A percentile compares a stretch with the other conserved stretches of the same genome.
phyloP scores from a whole-genome alignment of 37 sponge, comb jelly and placozoan species.

The Aplysina aerophoba region DNA sequence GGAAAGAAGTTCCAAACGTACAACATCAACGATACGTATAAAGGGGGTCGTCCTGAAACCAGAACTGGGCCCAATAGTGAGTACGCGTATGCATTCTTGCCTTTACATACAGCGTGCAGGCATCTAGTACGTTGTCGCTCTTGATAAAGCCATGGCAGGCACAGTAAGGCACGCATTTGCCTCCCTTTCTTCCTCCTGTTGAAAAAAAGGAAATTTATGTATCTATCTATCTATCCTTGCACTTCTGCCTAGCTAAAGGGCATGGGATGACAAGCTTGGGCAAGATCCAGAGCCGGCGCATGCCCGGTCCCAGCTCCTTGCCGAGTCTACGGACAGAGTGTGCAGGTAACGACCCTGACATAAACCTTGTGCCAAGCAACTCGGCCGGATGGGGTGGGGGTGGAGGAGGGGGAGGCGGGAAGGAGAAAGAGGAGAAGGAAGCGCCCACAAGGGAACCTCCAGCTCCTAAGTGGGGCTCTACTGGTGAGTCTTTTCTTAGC shows the following conservation, averaged over 20 bases:
- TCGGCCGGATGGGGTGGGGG: conserved; percentile 79
- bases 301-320: conserved; percentile 85
- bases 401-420: conserved; percentile 41
- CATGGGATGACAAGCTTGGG: conserved; percentile 90
- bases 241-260: conserved; percentile 25
- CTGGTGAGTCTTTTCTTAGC: no score
- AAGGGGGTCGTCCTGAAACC: conserved; percentile 35
- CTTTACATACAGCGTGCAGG: no score
- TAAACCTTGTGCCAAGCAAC: conserved; percentile 79
- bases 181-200: no score
- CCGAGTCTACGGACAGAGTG: conserved; percentile 85
- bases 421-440: conserved; percentile 29
- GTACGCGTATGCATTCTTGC: no score
- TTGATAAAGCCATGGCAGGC: no score
- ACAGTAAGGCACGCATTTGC: no score
- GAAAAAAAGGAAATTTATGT: no score
- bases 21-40: conserved; percentile 47
- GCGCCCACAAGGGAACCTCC: not conserved
- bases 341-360: conserved; percentile 88
- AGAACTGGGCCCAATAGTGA: not conserved
- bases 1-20: conserved; percentile 31
- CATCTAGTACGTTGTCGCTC: no score
- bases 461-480: not conserved
- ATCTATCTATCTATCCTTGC: not conserved
- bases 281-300: conserved; percentile 71